Percentiles rank a stretch among this genome's conserved stretches.
Conservation (phyloP, 2,797 vertebrate genomes). For the Sebastes minor region DNA sequence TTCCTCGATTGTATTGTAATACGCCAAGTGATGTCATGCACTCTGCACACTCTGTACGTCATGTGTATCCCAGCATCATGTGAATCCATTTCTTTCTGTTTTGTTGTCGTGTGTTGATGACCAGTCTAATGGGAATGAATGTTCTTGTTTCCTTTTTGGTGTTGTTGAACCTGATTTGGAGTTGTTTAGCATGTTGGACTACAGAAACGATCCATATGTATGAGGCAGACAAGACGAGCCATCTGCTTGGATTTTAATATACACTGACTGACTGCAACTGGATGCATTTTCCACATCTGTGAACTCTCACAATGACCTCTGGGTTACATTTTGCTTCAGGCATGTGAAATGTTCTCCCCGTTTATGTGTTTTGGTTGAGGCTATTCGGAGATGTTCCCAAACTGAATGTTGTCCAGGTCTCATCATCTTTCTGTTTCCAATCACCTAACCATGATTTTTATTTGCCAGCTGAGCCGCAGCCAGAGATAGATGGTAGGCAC, state of each 20-base stretch:
- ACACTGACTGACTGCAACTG: constrained; percentile 25
- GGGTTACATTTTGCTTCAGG: constrained; percentile 16
- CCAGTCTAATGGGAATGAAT: neutral
- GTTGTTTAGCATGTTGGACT: constrained; percentile 28
- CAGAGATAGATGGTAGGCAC: constrained; percentile 21
- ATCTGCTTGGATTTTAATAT: constrained; percentile 20
- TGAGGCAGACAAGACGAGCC: neutral
- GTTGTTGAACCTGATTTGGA: neutral
- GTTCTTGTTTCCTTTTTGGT: neutral
- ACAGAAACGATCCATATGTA: neutral
- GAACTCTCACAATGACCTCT: constrained; percentile 1
- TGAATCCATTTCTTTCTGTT: neutral
- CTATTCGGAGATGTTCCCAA: neutral
- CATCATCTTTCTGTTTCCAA: neutral
- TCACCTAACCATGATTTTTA: constrained; percentile 15
- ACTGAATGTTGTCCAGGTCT: neutral
- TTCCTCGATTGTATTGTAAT: neutral
- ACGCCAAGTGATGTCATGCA: neutral
- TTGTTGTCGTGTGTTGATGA: constrained; percentile 1
- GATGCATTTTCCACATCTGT: constrained; percentile 34
- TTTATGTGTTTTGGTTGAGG: neutral
- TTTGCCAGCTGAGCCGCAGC: constrained; percentile 2
- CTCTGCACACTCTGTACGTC: neutral
- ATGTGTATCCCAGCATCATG: neutral
- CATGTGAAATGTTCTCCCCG: constrained; percentile 20